Evolutionary conservation across 2,113 vertebrate species (phyloP).

Genomic region (Atrichornis clamosus): DNA sequence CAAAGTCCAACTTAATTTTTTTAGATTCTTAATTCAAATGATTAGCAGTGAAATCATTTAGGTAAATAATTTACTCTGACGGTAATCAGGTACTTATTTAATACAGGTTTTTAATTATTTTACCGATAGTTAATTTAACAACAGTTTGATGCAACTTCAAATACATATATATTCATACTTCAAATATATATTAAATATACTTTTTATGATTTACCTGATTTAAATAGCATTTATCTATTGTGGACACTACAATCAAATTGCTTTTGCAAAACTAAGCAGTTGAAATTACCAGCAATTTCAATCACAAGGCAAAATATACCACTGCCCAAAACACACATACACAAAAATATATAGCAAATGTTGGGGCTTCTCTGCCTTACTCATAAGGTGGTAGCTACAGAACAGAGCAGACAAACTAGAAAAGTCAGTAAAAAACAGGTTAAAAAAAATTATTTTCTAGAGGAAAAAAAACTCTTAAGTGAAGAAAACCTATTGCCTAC

Average conservation of each 20-base stretch:
- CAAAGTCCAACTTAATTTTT: neutral
- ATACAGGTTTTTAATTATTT: neutral
- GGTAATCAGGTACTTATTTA: neutral
- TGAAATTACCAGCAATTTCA: neutral
- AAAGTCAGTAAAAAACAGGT: neutral
- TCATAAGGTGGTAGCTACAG: neutral
- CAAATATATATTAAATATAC: neutral
- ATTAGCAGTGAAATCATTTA: neutral
- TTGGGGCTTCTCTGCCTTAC: neutral
- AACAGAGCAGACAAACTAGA: neutral
- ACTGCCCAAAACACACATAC: neutral
- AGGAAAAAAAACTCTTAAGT: neutral
- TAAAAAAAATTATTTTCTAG: neutral
- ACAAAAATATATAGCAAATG: neutral
- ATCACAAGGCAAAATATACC: neutral
- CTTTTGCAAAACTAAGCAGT: neutral
- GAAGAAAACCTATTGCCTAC: neutral
- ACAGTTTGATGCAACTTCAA: neutral
- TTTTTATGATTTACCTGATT: neutral
- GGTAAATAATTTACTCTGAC: neutral
- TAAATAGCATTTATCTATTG: neutral
- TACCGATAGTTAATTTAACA: neutral
- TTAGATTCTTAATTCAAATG: neutral
- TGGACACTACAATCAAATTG: neutral
- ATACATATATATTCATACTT: no score